Base-by-base conservation (phyloP, 92 coral and sea anemone genomes). In the Siderastrea siderea region DNA sequence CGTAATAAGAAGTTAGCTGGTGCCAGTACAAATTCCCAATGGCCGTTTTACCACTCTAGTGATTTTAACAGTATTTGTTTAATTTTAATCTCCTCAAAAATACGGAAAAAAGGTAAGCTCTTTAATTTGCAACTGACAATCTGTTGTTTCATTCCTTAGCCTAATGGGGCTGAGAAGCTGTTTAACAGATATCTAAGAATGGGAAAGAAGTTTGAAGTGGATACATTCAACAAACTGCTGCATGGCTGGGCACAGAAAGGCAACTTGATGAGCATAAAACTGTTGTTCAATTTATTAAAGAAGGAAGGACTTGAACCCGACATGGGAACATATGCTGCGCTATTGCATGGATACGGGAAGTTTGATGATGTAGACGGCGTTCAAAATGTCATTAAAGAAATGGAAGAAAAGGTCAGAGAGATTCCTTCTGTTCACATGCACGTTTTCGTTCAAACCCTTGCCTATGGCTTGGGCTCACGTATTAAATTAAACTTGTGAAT, bases 161-260 rank as follows among this genome's bases (percentile, higher is more conserved):
- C 96, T 49, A 92, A 94, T 81, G 95, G 93, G 49, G 98, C 99
- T 0, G 94, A 96, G 81, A 91, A 96, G 80, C 74, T 98, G 47
- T 91, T 96, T 46, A 98, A 98, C 92, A 91, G 98, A 64, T 98
- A 89, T 70, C 81, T 96, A 63, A 82, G 99, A 67, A 94, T 92
- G 63, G 98, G 96, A 13, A 93, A 96, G 88, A 89, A 85, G 79
- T 91, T 98, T 64, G 94, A 89, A 52, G 84, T 96, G 38, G 74
- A 65, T 26, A 78, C 94, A 26, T 98, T 92, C 76, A 98, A 98
- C 52, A 94, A 93, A 71, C 92, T 98, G 82, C 84, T 98, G 38
- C 96, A 96, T 91, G 98, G 99, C 38, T 95, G 96, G 93, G 98
- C 99, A 61, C 96, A 94, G 38, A 89, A 95, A 73, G 98, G 97